Conservation (phyloP, 2,113 vertebrate genomes). For the Barbus barbus region DNA sequence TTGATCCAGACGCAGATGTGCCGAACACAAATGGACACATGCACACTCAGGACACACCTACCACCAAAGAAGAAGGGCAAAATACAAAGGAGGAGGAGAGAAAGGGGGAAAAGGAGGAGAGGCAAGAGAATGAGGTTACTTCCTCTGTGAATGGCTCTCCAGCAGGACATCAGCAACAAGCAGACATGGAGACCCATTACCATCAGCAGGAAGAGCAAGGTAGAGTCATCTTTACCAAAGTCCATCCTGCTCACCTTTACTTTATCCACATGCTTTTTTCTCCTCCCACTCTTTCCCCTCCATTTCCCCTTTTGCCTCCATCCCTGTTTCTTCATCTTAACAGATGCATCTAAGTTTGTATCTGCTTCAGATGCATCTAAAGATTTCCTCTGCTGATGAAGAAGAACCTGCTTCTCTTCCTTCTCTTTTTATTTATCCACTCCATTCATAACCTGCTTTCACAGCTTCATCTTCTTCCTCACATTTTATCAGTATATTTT, state of each 20-base stretch:
- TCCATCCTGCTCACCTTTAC: background rate
- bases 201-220: constrained; percentile 44
- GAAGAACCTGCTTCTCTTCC: background rate
- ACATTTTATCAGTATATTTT: background rate
- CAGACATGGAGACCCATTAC: constrained; percentile 33
- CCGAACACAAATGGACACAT: constrained; percentile 5
- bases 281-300: background rate
- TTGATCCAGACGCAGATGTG: background rate
- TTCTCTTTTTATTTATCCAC: background rate
- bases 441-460: background rate
- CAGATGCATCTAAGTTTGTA: constrained; percentile 5
- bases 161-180: constrained; percentile 35
- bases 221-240: constrained; percentile 37
- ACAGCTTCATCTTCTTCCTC: background rate
- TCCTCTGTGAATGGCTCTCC: constrained; percentile 31
- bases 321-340: background rate
- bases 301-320: background rate
- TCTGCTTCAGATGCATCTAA: background rate
- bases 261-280: background rate
- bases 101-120: constrained; percentile 15
- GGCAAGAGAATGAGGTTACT: constrained; percentile 34
- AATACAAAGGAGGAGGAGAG: constrained; percentile 29
- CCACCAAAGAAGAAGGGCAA: constrained; percentile 9
- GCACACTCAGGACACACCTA: constrained; percentile 4
- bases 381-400: constrained; percentile 13